Evolutionary conservation across 2,888 invertebrate genomes (phyloP), one percentile per base, ranked within the genome.

Genomic region (Cyrtodaria siliqua): DNA sequence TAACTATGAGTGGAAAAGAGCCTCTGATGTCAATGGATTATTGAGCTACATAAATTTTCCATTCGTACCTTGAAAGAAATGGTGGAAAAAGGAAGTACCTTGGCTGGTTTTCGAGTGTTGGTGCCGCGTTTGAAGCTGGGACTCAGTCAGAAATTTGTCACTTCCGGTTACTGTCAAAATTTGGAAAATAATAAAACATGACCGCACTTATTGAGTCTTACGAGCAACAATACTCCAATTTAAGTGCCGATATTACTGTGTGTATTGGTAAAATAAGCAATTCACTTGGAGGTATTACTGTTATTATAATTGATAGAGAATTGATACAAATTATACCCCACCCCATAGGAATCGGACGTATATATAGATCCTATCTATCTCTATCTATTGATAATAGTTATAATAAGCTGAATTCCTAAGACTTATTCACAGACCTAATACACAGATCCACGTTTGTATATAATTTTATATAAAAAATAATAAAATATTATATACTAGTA

Each of bases 171-270:
- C 44, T 44, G 44, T 44, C 44, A 44, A 18, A 42, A 62, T 56
- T 23, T 44, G 9, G 2, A 27, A 26, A 18, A 59, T 29, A 20
- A 44, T 26, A 26, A 60, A 87, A 67, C 49, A 96, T 96, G 96
- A 95, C 96, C 93, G 95, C 96, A 74, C 94, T 97, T 90, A 95
- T 98, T 89, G 96, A 97, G 89, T 96, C 96, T 82, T 98, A 97
- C 91, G 98, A 98, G 93, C 97, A 98, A 93, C 97, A 98, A 94
- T 98, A 98, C 94, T 97, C 97, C n/a, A 95, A 96, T 83, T 94
- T 97, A 86, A 97, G 97, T 86, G 97, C 97, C 26, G 97, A 97
- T 94, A 96, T 98, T 81, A 98, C 98, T 4, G 96, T 97, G 61
- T 96, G 97, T 94, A 97, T 98, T 85, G 96, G 97, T 52, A 95